These are phyloP conservation scores for Battus philenor DNA, from an alignment of 1,140 invertebrate genomes.

Conservation along the genomic window DNA sequence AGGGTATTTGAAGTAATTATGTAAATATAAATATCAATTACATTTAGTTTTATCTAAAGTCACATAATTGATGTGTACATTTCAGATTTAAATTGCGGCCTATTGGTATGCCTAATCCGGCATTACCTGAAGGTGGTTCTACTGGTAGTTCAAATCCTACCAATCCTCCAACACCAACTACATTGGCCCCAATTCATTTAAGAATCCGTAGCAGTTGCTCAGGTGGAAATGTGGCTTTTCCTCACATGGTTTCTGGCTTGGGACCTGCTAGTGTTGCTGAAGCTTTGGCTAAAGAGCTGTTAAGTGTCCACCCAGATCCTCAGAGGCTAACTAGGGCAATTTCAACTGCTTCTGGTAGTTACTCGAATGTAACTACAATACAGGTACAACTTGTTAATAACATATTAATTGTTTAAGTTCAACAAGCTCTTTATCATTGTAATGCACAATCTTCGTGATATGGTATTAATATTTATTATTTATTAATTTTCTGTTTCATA, in stretches of 20 bases:
- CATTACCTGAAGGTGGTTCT: conserved; percentile 63
- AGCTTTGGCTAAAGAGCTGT: conserved; percentile 47
- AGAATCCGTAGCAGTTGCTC: conserved; percentile 52
- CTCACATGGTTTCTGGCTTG: conserved; percentile 40
- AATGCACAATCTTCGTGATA: no score
- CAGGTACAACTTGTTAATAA: conserved; percentile 52
- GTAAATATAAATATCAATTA: background rate
- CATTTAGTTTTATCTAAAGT: no score
- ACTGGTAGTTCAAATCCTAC: conserved; percentile 69
- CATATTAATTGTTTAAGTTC: no score
- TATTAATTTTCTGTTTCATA: no score
- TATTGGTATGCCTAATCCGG: conserved; percentile 61
- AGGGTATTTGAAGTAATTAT: background rate
- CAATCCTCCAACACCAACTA: conserved; percentile 45
- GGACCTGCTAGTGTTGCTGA: conserved; percentile 55
- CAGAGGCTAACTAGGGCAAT: conserved; percentile 56
- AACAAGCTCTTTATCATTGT: no score
- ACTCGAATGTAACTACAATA: conserved; percentile 58
- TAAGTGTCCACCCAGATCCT: conserved; percentile 52
- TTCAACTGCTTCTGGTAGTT: conserved; percentile 56
- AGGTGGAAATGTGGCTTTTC: conserved; percentile 46
- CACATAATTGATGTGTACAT: conserved; percentile 8
- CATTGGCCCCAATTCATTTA: conserved; percentile 42
- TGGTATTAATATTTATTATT: no score
- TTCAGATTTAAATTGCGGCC: conserved; percentile 60